Evolutionary conservation across 2,113 vertebrate genomes (phyloP).

Genomic region (Grammomys dolichurus): DNA sequence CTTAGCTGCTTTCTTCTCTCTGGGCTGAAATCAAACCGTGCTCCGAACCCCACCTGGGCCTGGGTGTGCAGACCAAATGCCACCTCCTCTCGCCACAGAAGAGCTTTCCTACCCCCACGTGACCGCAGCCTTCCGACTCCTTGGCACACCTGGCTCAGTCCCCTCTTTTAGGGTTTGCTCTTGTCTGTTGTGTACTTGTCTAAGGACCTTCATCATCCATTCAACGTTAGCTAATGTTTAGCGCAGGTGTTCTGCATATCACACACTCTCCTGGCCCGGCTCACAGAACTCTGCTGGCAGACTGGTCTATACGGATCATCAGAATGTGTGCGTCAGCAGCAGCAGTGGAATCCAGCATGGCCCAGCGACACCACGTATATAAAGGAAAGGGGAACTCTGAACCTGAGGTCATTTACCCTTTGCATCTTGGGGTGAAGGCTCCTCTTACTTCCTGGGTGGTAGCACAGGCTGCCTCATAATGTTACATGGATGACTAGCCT

Average conservation of each 20-base stretch:
- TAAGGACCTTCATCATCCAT: background rate
- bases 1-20: background rate
- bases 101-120: background rate
- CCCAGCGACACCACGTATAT: background rate
- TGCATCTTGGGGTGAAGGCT: background rate
- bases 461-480: background rate
- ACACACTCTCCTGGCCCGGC: background rate
- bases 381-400: background rate
- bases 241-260: background rate
- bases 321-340: background rate
- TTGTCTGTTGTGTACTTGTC: background rate
- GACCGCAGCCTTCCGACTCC: background rate
- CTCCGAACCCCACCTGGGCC: background rate
- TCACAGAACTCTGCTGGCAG: background rate
- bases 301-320: background rate
- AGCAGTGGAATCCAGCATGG: background rate
- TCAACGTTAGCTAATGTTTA: background rate
- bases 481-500: background rate
- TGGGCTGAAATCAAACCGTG: background rate
- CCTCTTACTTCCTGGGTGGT: background rate
- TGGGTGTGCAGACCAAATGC: background rate
- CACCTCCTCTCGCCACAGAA: background rate
- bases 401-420: background rate
- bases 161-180: background rate
- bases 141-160: background rate